Evolutionary conservation across 2,113 vertebrate species (phyloP), one percentile per base, ranked within the genome.

Genomic region (Phaetusa simplex): DNA sequence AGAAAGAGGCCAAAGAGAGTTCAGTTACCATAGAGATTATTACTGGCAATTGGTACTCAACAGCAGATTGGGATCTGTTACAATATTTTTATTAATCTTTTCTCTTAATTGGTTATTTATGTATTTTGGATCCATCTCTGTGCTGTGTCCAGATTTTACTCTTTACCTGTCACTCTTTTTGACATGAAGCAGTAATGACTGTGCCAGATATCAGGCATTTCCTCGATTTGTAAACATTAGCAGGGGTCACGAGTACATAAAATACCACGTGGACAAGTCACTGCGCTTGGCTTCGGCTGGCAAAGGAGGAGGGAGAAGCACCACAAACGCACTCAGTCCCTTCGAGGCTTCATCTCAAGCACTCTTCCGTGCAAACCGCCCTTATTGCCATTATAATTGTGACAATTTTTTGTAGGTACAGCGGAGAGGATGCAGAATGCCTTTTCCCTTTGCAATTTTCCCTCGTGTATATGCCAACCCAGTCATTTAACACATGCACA

Each of bases 101-200:
- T 96, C 97, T 98, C 98, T 97, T 98, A 97, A 98, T 98, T 98
- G 98, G 97, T 98, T 94, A 97, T 97, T 96, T 95, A 85, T 91
- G 72, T 88, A 80, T 95, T 95, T 86, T 96, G 96, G 97, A 95
- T 95, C 94, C 42, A 65, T 93, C 96, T 98, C 97, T 65, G 45
- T 97, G 97, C 89, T 65, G 86, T 88, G 88, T 97, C 98, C 97
- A 97, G 96, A 98, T 97, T 98, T 98, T 97, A 94, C 97, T 97
- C 97, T 97, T 98, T 98, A 98, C 98, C 98, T 98, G 98, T 98
- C 98, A 98, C 97, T 98, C 98, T 97, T 18, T 71, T 71, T 98
- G 98, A 98, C 97, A 64, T 43, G 97, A 98, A 98, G 97, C 97
- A 97, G 96, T 97, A 94, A 95, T 45, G 98, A 92, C 93, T 90